Base-by-base conservation (phyloP, 2,888 invertebrate genomes). In the Creontiades dilutus region DNA sequence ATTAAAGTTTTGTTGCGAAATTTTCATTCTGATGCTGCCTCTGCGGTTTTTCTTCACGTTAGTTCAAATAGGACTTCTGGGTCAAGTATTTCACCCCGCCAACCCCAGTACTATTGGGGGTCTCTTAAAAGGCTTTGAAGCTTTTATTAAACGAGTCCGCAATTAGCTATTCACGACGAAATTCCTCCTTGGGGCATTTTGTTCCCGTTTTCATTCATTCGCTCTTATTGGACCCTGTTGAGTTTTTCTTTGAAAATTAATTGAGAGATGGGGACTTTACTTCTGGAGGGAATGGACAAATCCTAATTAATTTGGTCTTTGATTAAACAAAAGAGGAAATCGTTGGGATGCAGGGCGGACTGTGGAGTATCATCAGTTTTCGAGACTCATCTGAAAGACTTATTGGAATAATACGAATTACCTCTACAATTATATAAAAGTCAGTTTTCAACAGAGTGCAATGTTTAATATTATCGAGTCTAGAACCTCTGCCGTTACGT, bases 1-100 rank as follows among this genome's bases (percentile, higher is more conserved):
- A 61, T 61, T 61, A 61, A 61, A 61, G 61, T 61, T 61, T 61
- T 61, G 19, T 61, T 61, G n/a, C 61, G 57, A 61, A n/a, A n/a
- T 61, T 61, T 19, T 9, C 14, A n/a, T 61, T 37, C n/a, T 61
- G 61, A 19, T 19, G 61, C n/a, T 19, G 19, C 7, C 61, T 11
- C 19, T n/a, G 61, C 61, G 61, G 19, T 61, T 61, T 61, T 19
- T 19, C 61, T 61, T 61, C n/a, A 61, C n/a, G n/a, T 61, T 3
- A n/a, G 9, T 61, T 61, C 61, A 61, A 61, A 61, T 61, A n/a
- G 61, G 7, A 61, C 61, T 61, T n/a, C 14, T 19, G 61, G 61
- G 61, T 9, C 16, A 19, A 61, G 61, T n/a, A 61, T 19, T 61
- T 61, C n/a, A n/a, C 19, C 61, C 19, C 61, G 4, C 19, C 61